These are phyloP conservation scores for Myotis myotis DNA, from an alignment of 2,797 vertebrate species.

Conservation along the genomic window DNA sequence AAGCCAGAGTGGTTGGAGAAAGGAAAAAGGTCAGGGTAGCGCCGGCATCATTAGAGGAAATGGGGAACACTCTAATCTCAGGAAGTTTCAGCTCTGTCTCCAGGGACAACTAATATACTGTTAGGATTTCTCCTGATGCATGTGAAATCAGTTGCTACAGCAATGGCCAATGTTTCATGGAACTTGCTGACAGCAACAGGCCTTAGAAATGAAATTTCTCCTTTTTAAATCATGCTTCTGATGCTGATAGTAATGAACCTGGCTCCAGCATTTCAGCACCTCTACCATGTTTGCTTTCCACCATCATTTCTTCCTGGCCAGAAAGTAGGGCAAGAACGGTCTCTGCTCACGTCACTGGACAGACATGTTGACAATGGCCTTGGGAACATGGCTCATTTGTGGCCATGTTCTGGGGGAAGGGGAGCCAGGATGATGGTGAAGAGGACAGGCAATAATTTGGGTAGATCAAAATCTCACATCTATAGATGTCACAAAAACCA, in stretches of 20 bases:
- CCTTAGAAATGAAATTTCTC: constrained; percentile 1
- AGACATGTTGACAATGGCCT: not conserved
- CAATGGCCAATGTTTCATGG: constrained; percentile 52
- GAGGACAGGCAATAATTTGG: not conserved
- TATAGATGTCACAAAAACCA: not conserved
- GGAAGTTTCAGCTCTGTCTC: constrained; percentile 40
- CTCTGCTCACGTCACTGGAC: not conserved
- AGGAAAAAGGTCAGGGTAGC: not conserved
- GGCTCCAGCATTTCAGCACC: not conserved
- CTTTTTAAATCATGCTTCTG: not conserved
- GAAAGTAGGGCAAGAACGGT: not conserved
- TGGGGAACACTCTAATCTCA: not conserved
- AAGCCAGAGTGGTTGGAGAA: not conserved
- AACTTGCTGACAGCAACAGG: constrained; percentile 56
- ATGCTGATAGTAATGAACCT: not conserved
- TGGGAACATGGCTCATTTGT: not conserved
- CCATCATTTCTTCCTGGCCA: not conserved
- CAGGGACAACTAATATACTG: constrained; percentile 5
- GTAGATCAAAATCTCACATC: not conserved
- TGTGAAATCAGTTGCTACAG: constrained; percentile 60
- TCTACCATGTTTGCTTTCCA: not conserved
- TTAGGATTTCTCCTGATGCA: constrained; percentile 54
- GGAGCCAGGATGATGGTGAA: not conserved
- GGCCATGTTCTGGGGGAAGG: not conserved
- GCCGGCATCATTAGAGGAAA: not conserved